These are phyloP conservation scores for Lampris megalopsis DNA, from an alignment of 2,113 vertebrate species.

Conservation along the genomic window DNA sequence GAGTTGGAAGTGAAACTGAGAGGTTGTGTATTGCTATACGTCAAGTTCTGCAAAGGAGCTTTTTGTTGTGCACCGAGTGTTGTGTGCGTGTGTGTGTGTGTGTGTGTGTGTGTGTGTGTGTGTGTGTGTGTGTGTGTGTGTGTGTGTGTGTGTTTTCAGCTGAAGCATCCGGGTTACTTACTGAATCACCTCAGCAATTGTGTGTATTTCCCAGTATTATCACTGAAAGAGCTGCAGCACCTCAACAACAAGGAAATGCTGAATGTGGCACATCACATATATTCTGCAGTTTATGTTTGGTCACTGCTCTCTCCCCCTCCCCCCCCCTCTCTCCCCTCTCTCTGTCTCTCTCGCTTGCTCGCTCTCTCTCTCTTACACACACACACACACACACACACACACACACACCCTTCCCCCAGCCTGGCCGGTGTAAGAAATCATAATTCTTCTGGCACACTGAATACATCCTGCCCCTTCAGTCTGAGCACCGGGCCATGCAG, in stretches of 20 bases:
- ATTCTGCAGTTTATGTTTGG: conserved; percentile 70
- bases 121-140: conserved; percentile 28
- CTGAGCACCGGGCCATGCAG: conserved; percentile 61
- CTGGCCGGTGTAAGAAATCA: conserved; percentile 68
- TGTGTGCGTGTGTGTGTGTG: conserved; percentile 41
- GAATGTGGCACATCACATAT: conserved; percentile 64
- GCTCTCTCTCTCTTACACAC: conserved; percentile 38
- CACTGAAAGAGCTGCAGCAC: conserved; percentile 56
- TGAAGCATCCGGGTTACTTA: conserved; percentile 68
- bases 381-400: conserved; percentile 21
- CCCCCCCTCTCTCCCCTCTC: conserved; percentile 9
- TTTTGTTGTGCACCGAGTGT: conserved; percentile 59
- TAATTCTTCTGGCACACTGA: conserved; percentile 76
- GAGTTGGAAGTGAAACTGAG: conserved; percentile 80
- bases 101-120: conserved; percentile 39
- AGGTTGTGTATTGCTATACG: conserved; percentile 79
- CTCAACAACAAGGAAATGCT: conserved; percentile 61
- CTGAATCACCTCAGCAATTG: conserved; percentile 71
- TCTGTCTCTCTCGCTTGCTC: conserved; percentile 28
- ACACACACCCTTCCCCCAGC: conserved; percentile 59
- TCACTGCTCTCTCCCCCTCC: conserved; percentile 56
- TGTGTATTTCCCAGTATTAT: conserved; percentile 66
- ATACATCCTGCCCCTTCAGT: conserved; percentile 66
- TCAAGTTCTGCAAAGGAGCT: conserved; percentile 77
- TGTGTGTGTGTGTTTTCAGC: conserved; percentile 52